A percentile compares a stretch with the other conserved stretches of the same genome.
Conservation (phyloP, 2,888 invertebrate genomes). For the Helleia helle region DNA sequence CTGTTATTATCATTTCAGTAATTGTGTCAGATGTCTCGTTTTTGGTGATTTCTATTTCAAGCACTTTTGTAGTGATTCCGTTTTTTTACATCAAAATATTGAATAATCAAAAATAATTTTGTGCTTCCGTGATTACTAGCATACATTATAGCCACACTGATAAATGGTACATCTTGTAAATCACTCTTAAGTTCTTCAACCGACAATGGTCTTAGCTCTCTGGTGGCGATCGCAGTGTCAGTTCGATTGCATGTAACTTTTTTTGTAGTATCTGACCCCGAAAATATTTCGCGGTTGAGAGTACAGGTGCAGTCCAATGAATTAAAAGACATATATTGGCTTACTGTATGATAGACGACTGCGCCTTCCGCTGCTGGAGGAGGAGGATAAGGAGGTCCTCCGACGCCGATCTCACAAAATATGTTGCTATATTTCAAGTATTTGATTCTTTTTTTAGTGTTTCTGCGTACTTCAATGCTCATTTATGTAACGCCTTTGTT, state of each 20-base stretch:
- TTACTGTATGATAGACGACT: not conserved
- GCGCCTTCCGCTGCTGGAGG: not conserved
- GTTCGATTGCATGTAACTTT: not conserved
- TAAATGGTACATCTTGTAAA: no score
- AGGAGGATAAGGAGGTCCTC: not conserved
- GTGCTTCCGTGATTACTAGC: not conserved
- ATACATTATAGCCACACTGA: no score
- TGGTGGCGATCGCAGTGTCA: no score
- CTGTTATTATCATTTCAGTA: not conserved
- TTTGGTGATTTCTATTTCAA: not conserved
- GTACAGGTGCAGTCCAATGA: not conserved
- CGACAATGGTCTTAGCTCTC: no score
- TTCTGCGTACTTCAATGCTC: not conserved
- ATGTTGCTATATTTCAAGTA: no score
- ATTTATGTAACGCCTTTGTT: no score
- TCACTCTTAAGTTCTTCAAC: no score
- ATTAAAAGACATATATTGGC: not conserved
- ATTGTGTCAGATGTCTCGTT: not conserved
- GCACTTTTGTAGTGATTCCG: not conserved
- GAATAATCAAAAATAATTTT: not conserved
- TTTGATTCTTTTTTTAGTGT: no score
- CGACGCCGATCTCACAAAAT: not conserved
- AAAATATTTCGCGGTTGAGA: not conserved
- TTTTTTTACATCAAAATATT: not conserved
- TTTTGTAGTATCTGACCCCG: not conserved